These are phyloP conservation scores for Hipposideros larvatus DNA, from an alignment of 2,797 vertebrate species.

Conservation along the genomic window DNA sequence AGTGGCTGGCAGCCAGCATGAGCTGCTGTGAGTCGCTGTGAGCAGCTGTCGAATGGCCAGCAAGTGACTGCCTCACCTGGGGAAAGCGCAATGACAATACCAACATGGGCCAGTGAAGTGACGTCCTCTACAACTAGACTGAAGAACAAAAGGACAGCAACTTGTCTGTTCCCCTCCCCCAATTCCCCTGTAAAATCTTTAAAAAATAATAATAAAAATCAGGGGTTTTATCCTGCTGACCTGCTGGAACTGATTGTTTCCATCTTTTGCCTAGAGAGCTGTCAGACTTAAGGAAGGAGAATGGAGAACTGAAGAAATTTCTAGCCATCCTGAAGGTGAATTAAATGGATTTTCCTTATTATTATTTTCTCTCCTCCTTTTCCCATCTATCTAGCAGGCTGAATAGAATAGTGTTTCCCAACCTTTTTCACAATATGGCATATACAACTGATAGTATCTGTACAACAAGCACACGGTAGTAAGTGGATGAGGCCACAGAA, in stretches of 20 bases:
- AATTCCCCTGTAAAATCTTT: too few species aligned
- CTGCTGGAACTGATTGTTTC: conserved; percentile 61
- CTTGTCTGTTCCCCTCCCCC: too few species aligned
- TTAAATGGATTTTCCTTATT: conserved; percentile 49
- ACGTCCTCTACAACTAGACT: too few species aligned
- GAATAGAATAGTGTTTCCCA: conserved; percentile 14
- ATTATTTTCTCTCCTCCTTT: conserved; percentile 54
- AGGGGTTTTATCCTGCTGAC: conserved; percentile 28
- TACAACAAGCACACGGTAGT: neutral
- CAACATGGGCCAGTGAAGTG: too few species aligned
- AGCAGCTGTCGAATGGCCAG: too few species aligned
- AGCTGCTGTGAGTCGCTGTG: too few species aligned
- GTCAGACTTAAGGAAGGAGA: conserved; percentile 90
- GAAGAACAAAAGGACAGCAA: too few species aligned
- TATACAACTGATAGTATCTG: neutral
- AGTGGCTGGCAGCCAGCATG: too few species aligned
- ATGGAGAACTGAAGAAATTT: conserved; percentile 92
- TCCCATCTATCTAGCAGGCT: neutral
- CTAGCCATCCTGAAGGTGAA: conserved; percentile 92
- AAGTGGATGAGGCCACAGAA: conserved; percentile 45
- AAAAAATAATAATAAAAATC: neutral
- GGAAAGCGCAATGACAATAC: too few species aligned
- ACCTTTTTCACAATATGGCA: conserved; percentile 35
- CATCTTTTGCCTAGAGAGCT: conserved; percentile 89
- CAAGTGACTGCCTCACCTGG: too few species aligned